Evolutionary conservation across 2,113 vertebrate species (phyloP).

Genomic region (Sorex araneus): DNA sequence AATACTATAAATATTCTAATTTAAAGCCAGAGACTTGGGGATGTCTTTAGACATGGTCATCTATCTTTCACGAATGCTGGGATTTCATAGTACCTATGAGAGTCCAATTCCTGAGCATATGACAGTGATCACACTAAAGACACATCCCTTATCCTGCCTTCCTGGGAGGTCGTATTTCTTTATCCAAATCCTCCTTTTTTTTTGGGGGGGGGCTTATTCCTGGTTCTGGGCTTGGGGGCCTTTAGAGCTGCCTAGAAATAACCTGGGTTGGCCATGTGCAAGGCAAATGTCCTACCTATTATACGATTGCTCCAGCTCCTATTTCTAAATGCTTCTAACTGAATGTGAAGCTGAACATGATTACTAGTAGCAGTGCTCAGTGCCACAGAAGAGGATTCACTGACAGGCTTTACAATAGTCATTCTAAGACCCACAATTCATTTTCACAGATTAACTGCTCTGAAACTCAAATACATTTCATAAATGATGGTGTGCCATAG

Average conservation of each 20-base stretch:
- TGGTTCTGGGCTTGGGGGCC: no score
- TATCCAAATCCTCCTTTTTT: no score
- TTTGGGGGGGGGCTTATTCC: no score
- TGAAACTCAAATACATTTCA: constrained; percentile 57
- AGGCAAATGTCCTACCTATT: no score
- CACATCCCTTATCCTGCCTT: not conserved
- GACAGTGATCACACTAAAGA: not conserved
- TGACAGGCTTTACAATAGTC: constrained; percentile 4
- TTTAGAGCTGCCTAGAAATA: no score
- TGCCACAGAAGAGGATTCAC: not conserved
- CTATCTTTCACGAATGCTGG: not conserved
- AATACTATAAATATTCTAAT: not conserved
- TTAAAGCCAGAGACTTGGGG: not conserved
- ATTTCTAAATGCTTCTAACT: not conserved
- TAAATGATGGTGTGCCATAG: constrained; percentile 44
- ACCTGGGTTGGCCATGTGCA: no score
- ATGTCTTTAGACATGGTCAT: not conserved
- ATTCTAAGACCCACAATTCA: constrained; percentile 20
- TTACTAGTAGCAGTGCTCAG: not conserved
- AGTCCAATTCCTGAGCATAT: not conserved
- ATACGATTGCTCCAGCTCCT: no score
- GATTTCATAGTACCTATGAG: not conserved
- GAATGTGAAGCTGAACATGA: not conserved
- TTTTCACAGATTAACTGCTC: constrained; percentile 13
- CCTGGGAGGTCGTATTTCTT: not conserved